Evolutionary conservation across 2,888 invertebrate genomes (phyloP), one percentile per base, ranked within the genome.

Genomic region (Leptinotarsa tumamoca): DNA sequence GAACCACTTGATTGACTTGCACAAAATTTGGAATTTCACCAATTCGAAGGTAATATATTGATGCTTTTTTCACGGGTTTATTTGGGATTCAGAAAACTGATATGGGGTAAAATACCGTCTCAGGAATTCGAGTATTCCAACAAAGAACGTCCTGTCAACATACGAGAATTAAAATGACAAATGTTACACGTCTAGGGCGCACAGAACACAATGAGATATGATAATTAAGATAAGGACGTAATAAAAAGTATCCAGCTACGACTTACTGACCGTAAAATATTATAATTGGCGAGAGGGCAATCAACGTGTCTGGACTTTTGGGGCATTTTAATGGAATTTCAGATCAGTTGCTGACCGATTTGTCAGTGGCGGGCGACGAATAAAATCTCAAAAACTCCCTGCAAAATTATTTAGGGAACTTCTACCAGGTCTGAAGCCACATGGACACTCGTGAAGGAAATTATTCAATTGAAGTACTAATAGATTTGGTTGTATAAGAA

Each of bases 151-250:
- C 63, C 72, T 70, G 80, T 79, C 82, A 79, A 77, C 76, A 75
- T 79, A 76, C 79, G 78, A 80, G 79, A 77, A 81, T 79, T 80
- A 77, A 80, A 80, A 78, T 80, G 79, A 82, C 80, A 80, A 80
- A 80, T 78, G 77, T 79, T 78, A 79, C 80, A 79, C 80, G 80
- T 77, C 78, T 78, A 80, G 81, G 77, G 79, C 72, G 80, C 77
- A 83, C 81, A 81, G 81, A 82, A 80, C 77, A 78, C 79, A 81
- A 80, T 82, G 80, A 80, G 78, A 83, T 82, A 82, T 83, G 80
- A 83, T 83, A 82, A 83, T 80, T 81, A 80, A 82, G 82, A 83
- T 83, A 82, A 82, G 81, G 73, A 78, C 56, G 66, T 76, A 68
- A 74, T 43, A 43, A 75, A 77, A 80, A 76, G 78, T 78, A 77